Conservation (phyloP, 1,140 invertebrate genomes). For the Dryas iulia region DNA sequence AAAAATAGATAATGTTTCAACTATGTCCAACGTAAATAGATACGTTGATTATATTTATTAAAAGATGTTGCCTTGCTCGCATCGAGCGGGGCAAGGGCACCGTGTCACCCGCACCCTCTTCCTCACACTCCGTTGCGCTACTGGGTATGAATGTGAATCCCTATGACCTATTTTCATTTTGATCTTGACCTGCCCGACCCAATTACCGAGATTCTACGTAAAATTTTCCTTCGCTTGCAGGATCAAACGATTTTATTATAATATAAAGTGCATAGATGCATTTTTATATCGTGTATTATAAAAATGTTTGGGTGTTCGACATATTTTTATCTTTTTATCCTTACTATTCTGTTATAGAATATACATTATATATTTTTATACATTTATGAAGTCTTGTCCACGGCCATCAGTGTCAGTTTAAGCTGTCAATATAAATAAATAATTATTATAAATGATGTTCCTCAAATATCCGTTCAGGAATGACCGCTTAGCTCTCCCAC, state of each 20-base stretch:
- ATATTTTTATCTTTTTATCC: neutral
- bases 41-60: neutral
- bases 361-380: too few species aligned
- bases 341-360: too few species aligned
- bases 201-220: slow-evolving; percentile 3
- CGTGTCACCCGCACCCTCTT: slow-evolving; percentile 13
- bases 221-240: neutral
- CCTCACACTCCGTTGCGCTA: slow-evolving; percentile 11
- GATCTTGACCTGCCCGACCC: slow-evolving; percentile 57
- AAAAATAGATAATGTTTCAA: neutral
- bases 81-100: slow-evolving; percentile 14
- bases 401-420: neutral
- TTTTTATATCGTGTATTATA: neutral
- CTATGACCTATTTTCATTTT: slow-evolving; percentile 58
- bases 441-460: slow-evolving; percentile 15
- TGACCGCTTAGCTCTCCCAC: slow-evolving; percentile 44
- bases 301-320: neutral
- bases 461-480: slow-evolving; percentile 50
- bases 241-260: neutral
- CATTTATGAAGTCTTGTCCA: too few species aligned
- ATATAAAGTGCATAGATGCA: neutral
- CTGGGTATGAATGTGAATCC: slow-evolving; percentile 47
- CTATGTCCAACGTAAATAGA: neutral
- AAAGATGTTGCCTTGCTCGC: neutral
- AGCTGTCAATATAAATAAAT: slow-evolving; percentile 19